A percentile compares a stretch with the other conserved stretches of the same genome.
Conservation (phyloP, 2,113 vertebrate genomes). For the Proterorhinus semilunaris region DNA sequence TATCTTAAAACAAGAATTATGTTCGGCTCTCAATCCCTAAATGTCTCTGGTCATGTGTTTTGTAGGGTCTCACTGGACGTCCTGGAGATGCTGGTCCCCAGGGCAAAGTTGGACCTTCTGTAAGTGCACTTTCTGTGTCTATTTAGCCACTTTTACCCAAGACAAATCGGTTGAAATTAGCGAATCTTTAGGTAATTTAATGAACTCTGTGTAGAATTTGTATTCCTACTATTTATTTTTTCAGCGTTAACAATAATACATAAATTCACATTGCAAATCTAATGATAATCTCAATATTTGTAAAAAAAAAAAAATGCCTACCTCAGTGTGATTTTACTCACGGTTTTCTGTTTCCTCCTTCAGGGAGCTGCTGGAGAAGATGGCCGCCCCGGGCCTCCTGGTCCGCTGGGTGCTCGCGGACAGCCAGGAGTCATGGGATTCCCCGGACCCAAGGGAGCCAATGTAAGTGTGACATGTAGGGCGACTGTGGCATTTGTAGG, state of each 20-base stretch:
- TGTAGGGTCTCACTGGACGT: slow-evolving; percentile 93
- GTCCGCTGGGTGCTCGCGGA: slow-evolving; percentile 89
- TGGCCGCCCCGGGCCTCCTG: slow-evolving; percentile 92
- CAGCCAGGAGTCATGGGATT: slow-evolving; percentile 99
- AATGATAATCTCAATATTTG: too few species aligned
- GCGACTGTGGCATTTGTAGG: not conserved
- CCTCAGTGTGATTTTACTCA: not conserved
- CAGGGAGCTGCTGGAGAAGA: slow-evolving; percentile 91
- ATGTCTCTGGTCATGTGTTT: slow-evolving; percentile 17
- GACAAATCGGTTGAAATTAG: too few species aligned
- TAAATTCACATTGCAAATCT: too few species aligned
- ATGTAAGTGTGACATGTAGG: slow-evolving; percentile 74
- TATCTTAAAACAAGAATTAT: not conserved
- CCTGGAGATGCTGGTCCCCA: slow-evolving; percentile 94
- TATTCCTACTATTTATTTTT: too few species aligned
- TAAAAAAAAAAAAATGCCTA: not conserved
- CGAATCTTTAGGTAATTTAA: too few species aligned
- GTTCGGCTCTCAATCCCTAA: not conserved
- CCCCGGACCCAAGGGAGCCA: slow-evolving; percentile 96
- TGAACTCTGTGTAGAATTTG: too few species aligned
- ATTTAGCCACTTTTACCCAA: too few species aligned
- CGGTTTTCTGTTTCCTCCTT: slow-evolving; percentile 5
- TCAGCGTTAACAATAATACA: too few species aligned
- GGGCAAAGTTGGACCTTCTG: slow-evolving; percentile 92
- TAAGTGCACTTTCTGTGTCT: slow-evolving; percentile 74